Evolutionary conservation across 30 jellyfish, hydroid and myxozoan genomes (phyloP), one percentile per base, ranked within the genome.

Genomic region (Chrysaora quinquecirrha): DNA sequence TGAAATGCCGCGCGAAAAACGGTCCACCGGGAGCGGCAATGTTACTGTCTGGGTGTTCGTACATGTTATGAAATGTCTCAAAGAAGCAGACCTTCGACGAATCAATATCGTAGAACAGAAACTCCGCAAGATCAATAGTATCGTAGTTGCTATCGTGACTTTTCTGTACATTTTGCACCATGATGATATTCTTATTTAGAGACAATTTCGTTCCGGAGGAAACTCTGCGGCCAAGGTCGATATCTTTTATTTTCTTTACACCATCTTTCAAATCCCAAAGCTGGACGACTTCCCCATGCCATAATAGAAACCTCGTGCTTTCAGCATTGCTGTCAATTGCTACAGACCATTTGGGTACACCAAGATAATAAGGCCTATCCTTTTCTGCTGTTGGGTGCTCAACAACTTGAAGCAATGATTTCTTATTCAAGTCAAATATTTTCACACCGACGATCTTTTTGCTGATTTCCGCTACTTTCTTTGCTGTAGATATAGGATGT

Each of bases 121-220:
- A 25, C 34, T 80, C 90, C 1, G 75, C 34, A 9, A 80, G 48
- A 6, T 80, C 64, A 14, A 80, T 56, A 19, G 22, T 7, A 29
- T 80, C 90, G 49, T 27, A 80, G 46, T 60, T 64, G 19, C 68
- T 20, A 48, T 80, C 90, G 48, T 29, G 68, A 49, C 76, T 80
- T 22, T 20, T 24, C 31, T 80, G 90, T 18, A 21, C 27, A 35
- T 71, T 64, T 30, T 64, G 76, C 0, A 80, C 76, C 22, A 79
- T 62, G 12, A 80, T 64, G 19, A 65, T 80, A 32, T 80, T 72
- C 46, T 52, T 69, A 31, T 80, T 50, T 2, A 80, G 56, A 0
- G 28, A 62, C 21, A 68, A 19, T 2, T 48, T 80, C 18, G 82
- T 64, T 1, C 83, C 83, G 47, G 18, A 46, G 33, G 54, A 7